A percentile compares a stretch with the other conserved stretches of the same genome.
These are phyloP conservation scores for Glyptemys insculpta DNA, from an alignment of 2,797 vertebrate species.

Conservation along the genomic window DNA sequence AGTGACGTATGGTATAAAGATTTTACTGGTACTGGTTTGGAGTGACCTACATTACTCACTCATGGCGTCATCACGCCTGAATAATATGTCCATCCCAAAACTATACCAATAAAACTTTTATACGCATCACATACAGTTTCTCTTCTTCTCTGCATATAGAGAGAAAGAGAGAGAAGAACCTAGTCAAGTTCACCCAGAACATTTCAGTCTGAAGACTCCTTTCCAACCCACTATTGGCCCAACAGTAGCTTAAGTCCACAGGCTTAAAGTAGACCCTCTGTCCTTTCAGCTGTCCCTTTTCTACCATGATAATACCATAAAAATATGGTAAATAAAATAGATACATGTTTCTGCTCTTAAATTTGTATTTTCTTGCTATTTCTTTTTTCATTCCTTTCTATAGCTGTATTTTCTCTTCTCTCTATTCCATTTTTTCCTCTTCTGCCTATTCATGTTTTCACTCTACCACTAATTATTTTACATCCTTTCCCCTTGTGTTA, in stretches of 20 bases:
- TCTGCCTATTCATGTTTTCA: background rate
- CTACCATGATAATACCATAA: background rate
- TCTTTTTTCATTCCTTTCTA: background rate
- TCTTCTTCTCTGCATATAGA: background rate
- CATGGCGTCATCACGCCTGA: background rate
- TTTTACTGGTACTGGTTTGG: background rate
- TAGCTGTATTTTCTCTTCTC: background rate
- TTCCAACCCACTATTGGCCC: background rate
- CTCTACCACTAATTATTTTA: background rate
- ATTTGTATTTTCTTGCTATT: background rate
- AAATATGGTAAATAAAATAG: background rate
- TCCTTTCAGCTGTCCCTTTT: background rate
- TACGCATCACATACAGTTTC: background rate
- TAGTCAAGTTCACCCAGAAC: slow-evolving; percentile 12
- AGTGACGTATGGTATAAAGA: background rate
- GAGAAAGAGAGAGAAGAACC: slow-evolving; percentile 27
- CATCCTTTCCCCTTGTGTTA: background rate
- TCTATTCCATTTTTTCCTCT: background rate
- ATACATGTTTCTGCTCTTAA: background rate
- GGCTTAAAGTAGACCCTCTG: background rate
- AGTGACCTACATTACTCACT: background rate
- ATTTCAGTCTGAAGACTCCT: background rate
- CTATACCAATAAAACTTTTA: slow-evolving; percentile 46
- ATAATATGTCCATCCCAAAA: background rate
- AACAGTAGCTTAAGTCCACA: background rate